Evolutionary conservation across 2,888 invertebrate genomes (phyloP), one percentile per base, ranked within the genome.

Genomic region (Megamerina dolium): DNA sequence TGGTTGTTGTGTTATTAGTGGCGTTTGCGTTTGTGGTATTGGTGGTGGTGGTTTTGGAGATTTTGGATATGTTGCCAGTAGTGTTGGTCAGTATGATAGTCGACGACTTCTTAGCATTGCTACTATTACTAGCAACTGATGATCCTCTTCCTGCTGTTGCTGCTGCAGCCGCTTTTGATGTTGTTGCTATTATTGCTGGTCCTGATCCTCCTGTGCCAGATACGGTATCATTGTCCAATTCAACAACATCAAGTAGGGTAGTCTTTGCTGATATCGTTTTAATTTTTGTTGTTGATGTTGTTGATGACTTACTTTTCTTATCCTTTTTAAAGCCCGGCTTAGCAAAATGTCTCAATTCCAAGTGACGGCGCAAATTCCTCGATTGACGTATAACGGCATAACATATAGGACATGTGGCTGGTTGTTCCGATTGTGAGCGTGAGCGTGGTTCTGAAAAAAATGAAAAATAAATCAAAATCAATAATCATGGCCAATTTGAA

Each of bases 391-490:
- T 71, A 37, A 77, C 75, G 38, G 78, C 76, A 50, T 77, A 77
- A 52, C 79, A 79, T 21, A 79, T 70, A 19, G 78, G 78, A 65
- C 79, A 79, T 35, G 75, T 73, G 17, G 78, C 78, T 26, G 79
- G 79, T 64, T 78, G 78, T 59, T 79, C 79, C 10, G 79, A 79
- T 52, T 78, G 78, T 17, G 78, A 77, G 43, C 77, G 73, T 39
- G 75, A 72, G 53, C 77, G 74, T 20, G 74, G 73, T 51, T 75
- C 70, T 72, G 43, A 1, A 51, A 42, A 34, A 26, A 35, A 41
- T 19, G 20, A n/a, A 9, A 31, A 12, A 43, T 16, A 40, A 18
- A 38, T 13, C 17, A 26, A 31, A 14, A 16, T 29, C 10, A 33
- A 23, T 37, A 44, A 19, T 30, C 23, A 20, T 31, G 8, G 21